These are phyloP conservation scores for Coenobita brevimanus DNA, from an alignment of 1,140 invertebrate genomes.

Conservation along the genomic window DNA sequence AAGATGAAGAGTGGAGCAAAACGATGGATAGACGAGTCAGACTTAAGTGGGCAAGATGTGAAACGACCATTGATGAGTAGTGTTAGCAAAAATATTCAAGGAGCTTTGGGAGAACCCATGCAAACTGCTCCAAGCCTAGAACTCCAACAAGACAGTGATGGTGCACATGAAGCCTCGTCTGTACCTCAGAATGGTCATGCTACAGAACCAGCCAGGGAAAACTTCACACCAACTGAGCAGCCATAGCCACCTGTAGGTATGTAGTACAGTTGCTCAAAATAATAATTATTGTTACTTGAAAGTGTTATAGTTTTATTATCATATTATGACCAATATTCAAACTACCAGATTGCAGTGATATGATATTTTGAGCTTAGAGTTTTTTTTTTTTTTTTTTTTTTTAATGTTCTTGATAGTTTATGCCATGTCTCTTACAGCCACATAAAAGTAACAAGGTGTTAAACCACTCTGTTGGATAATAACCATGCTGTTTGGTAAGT, in stretches of 20 bases:
- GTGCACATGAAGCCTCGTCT: not conserved
- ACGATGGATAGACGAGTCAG: conserved; percentile 35
- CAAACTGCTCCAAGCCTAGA: conserved; percentile 36
- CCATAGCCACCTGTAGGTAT: not conserved
- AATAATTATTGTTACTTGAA: not conserved
- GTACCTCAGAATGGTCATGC: conserved; percentile 58
- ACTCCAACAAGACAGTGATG: conserved; percentile 16
- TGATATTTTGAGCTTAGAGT: too few species aligned
- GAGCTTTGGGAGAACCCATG: conserved; percentile 31
- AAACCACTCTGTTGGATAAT: too few species aligned
- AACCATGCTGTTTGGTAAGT: too few species aligned
- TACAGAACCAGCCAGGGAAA: conserved; percentile 36
- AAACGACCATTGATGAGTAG: conserved; percentile 43
- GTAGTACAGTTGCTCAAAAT: not conserved
- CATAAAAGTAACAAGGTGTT: too few species aligned
- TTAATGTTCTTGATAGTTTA: too few species aligned
- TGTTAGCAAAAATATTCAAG: conserved; percentile 42
- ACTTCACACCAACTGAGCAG: conserved; percentile 28
- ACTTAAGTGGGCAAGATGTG: conserved; percentile 34
- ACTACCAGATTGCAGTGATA: too few species aligned
- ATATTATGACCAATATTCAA: too few species aligned
- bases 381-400: too few species aligned
- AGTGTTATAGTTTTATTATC: too few species aligned
- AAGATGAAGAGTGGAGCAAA: conserved; percentile 53
- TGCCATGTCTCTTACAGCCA: too few species aligned